A percentile compares a stretch with the other conserved stretches of the same genome.
These are phyloP conservation scores for Platysteira castanea DNA, from an alignment of 2,113 vertebrate genomes.

Conservation along the genomic window DNA sequence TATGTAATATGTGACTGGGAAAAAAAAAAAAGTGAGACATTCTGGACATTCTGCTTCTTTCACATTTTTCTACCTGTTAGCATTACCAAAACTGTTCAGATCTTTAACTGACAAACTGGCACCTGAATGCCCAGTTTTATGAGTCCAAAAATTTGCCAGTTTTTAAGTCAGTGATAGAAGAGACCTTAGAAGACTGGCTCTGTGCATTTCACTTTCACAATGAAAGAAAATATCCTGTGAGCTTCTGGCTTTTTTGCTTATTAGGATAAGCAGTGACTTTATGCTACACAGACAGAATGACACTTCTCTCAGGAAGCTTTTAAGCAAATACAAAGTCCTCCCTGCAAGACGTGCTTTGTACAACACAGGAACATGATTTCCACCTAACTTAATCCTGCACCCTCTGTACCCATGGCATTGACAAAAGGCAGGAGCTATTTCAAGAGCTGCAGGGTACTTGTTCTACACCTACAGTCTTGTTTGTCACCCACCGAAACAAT, in stretches of 20 bases:
- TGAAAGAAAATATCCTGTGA: background rate
- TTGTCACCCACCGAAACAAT: background rate
- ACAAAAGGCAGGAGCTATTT: background rate
- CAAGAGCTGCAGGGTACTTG: background rate
- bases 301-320: background rate
- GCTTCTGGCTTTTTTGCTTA: background rate
- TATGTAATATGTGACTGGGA: accelerated
- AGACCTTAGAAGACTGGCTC: background rate
- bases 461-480: background rate
- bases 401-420: accelerated
- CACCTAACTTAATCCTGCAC: background rate
- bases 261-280: background rate
- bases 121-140: background rate
- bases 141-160: background rate
- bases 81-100: background rate
- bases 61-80: background rate
- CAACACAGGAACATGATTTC: background rate
- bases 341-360: background rate
- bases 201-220: background rate
- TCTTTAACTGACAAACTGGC: background rate
- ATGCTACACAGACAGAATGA: accelerated
- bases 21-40: background rate
- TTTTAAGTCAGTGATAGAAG: background rate
- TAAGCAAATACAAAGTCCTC: background rate
- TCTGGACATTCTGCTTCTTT: background rate